These are phyloP conservation scores for Ornithorhynchus anatinus DNA, from an alignment of 2,113 vertebrate genomes.

Conservation along the genomic window DNA sequence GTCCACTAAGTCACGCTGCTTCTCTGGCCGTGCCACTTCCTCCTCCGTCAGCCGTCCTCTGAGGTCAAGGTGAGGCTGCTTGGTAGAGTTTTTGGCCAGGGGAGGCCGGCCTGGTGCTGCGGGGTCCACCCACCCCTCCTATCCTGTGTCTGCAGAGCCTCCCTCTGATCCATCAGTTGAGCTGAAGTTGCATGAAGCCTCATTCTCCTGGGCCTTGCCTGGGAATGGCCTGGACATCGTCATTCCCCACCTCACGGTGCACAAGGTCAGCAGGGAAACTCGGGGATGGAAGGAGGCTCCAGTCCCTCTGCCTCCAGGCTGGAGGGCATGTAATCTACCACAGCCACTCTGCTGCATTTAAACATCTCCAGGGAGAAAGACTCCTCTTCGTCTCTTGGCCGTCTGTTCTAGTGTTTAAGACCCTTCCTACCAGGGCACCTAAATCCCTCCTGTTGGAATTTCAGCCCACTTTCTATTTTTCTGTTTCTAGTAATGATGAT, in stretches of 20 bases:
- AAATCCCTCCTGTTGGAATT: too few relatives aligned
- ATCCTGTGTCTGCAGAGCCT: conserved; percentile 57
- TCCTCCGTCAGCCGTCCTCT: neutral
- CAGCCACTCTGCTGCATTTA: too few relatives aligned
- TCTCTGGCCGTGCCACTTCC: neutral
- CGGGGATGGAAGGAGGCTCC: too few relatives aligned
- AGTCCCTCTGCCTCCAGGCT: too few relatives aligned
- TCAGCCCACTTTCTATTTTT: too few relatives aligned
- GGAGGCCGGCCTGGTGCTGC: neutral
- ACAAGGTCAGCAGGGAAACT: conserved; percentile 72
- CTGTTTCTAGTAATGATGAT: too few relatives aligned
- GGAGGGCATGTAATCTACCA: too few relatives aligned
- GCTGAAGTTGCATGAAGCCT: conserved; percentile 76
- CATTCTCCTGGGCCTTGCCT: conserved; percentile 82
- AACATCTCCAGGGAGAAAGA: too few relatives aligned
- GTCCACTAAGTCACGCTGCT: too few relatives aligned
- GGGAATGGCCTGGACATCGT: conserved; percentile 71
- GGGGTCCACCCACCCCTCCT: neutral
- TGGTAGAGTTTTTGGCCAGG: neutral
- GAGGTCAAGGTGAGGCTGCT: neutral
- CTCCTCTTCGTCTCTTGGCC: too few relatives aligned
- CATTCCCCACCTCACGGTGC: conserved; percentile 77
- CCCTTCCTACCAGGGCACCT: too few relatives aligned
- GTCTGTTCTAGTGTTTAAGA: too few relatives aligned
- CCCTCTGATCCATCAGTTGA: conserved; percentile 49